Conservation (phyloP, 2,113 vertebrate genomes). For the Amblyopsis rosae region DNA sequence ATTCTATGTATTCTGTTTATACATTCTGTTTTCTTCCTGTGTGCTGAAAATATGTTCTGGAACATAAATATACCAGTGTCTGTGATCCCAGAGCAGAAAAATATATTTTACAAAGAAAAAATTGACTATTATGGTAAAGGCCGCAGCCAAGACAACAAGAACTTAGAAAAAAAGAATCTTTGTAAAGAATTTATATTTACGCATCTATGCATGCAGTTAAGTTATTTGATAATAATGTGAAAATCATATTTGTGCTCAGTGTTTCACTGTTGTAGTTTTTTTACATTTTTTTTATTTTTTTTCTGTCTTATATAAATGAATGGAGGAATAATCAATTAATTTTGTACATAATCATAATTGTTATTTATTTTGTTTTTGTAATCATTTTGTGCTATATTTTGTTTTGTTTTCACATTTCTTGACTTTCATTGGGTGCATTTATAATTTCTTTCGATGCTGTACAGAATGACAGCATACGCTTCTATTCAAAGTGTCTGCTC, state of each 20-base stretch:
- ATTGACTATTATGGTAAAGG: slow-evolving; percentile 40
- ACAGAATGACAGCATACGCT: slow-evolving; percentile 68
- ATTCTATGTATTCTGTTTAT: slow-evolving; percentile 51
- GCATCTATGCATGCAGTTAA: slow-evolving; percentile 80
- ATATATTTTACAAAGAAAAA: slow-evolving; percentile 39
- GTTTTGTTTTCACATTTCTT: slow-evolving; percentile 45
- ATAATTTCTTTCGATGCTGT: slow-evolving; percentile 61
- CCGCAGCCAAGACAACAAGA: slow-evolving; percentile 35
- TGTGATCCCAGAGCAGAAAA: slow-evolving; percentile 30
- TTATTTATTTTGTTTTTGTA: slow-evolving; percentile 60
- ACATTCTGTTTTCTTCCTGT: slow-evolving; percentile 45
- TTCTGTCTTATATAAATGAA: slow-evolving; percentile 66
- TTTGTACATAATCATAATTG: slow-evolving; percentile 79
- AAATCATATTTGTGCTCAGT: slow-evolving; percentile 78
- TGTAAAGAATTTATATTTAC: slow-evolving; percentile 79
- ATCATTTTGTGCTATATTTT: slow-evolving; percentile 38
- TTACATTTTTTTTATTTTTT: slow-evolving; percentile 62
- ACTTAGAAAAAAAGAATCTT: slow-evolving; percentile 58
- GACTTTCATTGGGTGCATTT: slow-evolving; percentile 41
- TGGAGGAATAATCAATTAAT: slow-evolving; percentile 67
- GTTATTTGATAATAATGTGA: slow-evolving; percentile 79
- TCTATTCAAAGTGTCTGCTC: slow-evolving; percentile 63
- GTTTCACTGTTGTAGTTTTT: slow-evolving; percentile 73
- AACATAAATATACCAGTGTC: slow-evolving; percentile 28
- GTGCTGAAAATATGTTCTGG: slow-evolving; percentile 32